Conservation (phyloP, 2,113 vertebrate genomes). For the Macheiramphus alcinus region DNA sequence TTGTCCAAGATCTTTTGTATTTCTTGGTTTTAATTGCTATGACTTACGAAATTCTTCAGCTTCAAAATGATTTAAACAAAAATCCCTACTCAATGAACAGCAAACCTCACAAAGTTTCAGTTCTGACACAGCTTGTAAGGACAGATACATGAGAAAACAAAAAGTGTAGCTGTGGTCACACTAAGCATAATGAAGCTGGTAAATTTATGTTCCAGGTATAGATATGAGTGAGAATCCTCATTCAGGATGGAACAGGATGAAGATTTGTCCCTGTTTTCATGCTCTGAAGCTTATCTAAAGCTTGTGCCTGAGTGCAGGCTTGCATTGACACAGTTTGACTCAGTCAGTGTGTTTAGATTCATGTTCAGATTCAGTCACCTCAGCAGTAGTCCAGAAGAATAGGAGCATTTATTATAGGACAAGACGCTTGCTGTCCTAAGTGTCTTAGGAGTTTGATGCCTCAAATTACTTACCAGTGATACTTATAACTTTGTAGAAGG, state of each 20-base stretch:
- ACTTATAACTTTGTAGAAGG: background rate
- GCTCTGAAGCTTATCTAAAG: background rate
- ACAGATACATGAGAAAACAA: background rate
- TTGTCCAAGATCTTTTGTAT: background rate
- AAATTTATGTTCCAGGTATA: background rate
- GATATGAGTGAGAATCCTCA: background rate
- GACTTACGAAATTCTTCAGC: background rate
- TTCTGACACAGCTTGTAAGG: background rate
- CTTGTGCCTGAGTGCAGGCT: background rate
- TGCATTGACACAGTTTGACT: background rate
- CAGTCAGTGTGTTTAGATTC: background rate
- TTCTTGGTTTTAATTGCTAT: slow-evolving; percentile 1
- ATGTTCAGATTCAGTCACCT: background rate
- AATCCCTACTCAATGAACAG: background rate
- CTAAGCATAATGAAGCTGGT: background rate
- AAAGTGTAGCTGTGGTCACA: background rate
- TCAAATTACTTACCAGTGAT: background rate
- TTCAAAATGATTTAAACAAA: background rate
- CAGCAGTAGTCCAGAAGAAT: background rate
- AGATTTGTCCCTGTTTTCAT: background rate
- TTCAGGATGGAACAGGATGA: background rate
- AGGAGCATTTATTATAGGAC: background rate
- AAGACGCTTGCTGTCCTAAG: background rate
- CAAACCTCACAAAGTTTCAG: background rate
- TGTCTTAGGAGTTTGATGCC: background rate